Conservation (phyloP, 2,888 invertebrate genomes). For the Malthinus seriepunctatus region DNA sequence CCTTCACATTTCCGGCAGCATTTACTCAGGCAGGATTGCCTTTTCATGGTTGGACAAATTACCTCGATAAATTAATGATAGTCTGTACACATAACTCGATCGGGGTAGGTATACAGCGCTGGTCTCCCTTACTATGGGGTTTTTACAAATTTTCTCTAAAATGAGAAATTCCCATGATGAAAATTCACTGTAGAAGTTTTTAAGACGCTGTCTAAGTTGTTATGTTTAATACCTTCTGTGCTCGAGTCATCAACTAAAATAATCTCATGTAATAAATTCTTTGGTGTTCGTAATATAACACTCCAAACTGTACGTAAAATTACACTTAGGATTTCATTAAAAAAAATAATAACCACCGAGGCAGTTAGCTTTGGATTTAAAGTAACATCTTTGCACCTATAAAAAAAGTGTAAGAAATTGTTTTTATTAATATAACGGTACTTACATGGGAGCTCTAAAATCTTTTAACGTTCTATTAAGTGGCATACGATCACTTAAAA, state of each 20-base stretch:
- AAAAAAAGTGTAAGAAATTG: slow-evolving; percentile 25
- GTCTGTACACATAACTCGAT: too few species aligned
- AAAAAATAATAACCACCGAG: slow-evolving; percentile 74
- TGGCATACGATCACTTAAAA: slow-evolving; percentile 85
- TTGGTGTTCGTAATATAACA: slow-evolving; percentile 77
- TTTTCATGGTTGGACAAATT: too few species aligned
- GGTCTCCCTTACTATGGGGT: too few species aligned
- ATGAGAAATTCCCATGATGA: too few species aligned
- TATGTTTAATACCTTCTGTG: slow-evolving; percentile 61
- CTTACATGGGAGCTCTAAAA: slow-evolving; percentile 58
- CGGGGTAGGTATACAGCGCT: too few species aligned
- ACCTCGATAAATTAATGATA: too few species aligned
- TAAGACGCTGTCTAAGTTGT: too few species aligned
- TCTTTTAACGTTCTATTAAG: slow-evolving; percentile 78
- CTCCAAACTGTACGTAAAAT: slow-evolving; percentile 83
- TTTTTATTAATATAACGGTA: slow-evolving; percentile 13
- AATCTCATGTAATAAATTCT: slow-evolving; percentile 80
- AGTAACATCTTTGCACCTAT: slow-evolving; percentile 61
- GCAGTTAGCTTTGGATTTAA: slow-evolving; percentile 71
- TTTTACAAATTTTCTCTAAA: too few species aligned
- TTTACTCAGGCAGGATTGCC: too few species aligned
- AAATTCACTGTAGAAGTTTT: too few species aligned
- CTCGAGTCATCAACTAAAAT: slow-evolving; percentile 95
- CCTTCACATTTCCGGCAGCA: too few species aligned
- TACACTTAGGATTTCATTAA: slow-evolving; percentile 77